A percentile compares a stretch with the other conserved stretches of the same genome.
phyloP scores from a whole-genome alignment of 2,888 invertebrate species.

The Nemapogon koenigi region DNA sequence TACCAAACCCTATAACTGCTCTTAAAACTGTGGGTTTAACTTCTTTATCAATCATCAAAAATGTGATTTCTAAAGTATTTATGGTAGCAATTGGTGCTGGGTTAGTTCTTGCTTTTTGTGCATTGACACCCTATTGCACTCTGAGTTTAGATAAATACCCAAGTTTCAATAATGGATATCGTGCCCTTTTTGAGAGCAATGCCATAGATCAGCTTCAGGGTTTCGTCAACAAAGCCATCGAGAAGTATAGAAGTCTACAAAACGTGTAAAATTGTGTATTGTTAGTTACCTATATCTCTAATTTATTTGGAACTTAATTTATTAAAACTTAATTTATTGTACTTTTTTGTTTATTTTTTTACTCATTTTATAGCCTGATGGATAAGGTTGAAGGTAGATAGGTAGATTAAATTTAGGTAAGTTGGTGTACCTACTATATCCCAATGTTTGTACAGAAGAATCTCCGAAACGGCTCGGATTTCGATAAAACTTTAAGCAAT shows the following conservation, averaged over 20 bases:
- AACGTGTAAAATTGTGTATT: too few species aligned
- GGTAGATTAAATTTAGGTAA: too few species aligned
- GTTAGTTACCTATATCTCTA: too few species aligned
- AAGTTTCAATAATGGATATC: conserved; percentile 1
- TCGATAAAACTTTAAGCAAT: too few species aligned
- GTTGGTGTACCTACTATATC: too few species aligned
- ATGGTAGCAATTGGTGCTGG: conserved; percentile 45
- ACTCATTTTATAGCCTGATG: too few species aligned
- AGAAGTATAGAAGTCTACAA: conserved; percentile 31
- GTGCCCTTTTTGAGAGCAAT: conserved; percentile 28
- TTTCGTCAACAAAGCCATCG: conserved; percentile 47
- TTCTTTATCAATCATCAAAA: conserved; percentile 27
- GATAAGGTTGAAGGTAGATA: too few species aligned
- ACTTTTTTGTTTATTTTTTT: too few species aligned
- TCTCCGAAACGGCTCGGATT: too few species aligned
- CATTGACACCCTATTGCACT: conserved; percentile 59
- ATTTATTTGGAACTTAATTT: too few species aligned
- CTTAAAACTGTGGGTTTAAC: conserved; percentile 19
- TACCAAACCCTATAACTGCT: conserved; percentile 23
- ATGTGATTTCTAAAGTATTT: conserved; percentile 34
- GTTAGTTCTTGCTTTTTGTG: conserved; percentile 59
- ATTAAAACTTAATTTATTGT: too few species aligned
- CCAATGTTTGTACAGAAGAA: too few species aligned
- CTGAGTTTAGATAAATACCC: conserved; percentile 40
- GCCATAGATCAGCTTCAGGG: conserved; percentile 32